Evolutionary conservation across 2,797 vertebrate species (phyloP), one percentile per base, ranked within the genome.

Genomic region (Psittacula echo): DNA sequence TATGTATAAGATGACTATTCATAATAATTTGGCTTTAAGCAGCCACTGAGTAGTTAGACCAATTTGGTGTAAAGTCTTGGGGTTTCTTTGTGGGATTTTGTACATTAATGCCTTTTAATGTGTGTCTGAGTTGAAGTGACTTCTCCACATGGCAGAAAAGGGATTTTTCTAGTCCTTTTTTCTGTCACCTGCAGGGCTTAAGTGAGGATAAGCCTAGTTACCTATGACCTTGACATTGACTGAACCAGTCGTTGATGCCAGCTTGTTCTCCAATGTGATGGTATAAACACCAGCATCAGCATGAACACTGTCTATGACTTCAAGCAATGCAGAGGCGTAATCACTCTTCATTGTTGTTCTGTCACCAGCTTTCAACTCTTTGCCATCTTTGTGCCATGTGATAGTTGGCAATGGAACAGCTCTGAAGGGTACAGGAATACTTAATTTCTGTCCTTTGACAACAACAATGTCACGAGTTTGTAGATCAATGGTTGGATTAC

Each of bases 151-250:
- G 5, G 27, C 20, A 87, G 66, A 81, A 90, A 84, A 53, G 5
- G 2, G 26, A 51, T 58, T 45, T 75, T 84, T 62, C 7, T 60
- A 44, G n/a, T 30, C 30, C 44, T 85, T 82, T 93, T 44, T 91
- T 61, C 66, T 58, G 29, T 70, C 50, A 86, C 11, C 18, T 81
- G n/a, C 22, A 86, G 64, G 41, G 30, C 6, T 24, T 5, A 88
- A 47, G 48, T 27, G 37, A 87, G 51, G 50, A 22, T 32, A 75
- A 78, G 73, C 29, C 39, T 41, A 79, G 85, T 96, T 98, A 99
- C 99, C 99, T 95, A 99, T 99, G 96, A 99, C 99, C 99, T 99
- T 99, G 96, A 99, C 98, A 10, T 99, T 99, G 94, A 99, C 98
- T 80, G 99, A 98, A 82, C 98, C 99, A 12, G 99, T 99, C 86